A percentile compares a stretch with the other conserved stretches of the same genome.
These are phyloP conservation scores for Hyles lineata DNA, from an alignment of 2,888 invertebrate genomes.

Conservation along the genomic window DNA sequence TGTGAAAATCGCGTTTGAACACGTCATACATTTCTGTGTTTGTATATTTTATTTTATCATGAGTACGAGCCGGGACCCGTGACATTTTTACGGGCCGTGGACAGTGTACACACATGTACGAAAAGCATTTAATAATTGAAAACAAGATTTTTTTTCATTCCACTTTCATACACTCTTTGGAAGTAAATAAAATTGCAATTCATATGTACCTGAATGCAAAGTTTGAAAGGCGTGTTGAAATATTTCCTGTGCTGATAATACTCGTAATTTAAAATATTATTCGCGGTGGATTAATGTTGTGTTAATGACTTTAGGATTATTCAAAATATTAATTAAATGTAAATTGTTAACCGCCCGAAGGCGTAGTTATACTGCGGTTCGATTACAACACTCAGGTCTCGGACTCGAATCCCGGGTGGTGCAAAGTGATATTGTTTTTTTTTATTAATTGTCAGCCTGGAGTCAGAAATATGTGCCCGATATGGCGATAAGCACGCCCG, in stretches of 20 bases:
- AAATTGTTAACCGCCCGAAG: too few relatives aligned
- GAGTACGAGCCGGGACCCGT: conserved; percentile 44
- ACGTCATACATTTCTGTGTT: conserved; percentile 54
- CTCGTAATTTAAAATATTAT: too few relatives aligned
- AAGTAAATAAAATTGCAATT: not conserved
- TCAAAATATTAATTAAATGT: too few relatives aligned
- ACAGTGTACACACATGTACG: conserved; percentile 45
- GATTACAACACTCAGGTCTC: too few relatives aligned
- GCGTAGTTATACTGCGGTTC: too few relatives aligned
- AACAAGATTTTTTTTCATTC: conserved; percentile 43
- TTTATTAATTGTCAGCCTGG: too few relatives aligned
- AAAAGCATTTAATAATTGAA: conserved; percentile 52
- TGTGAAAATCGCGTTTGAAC: conserved; percentile 61
- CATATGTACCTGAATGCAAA: not conserved
- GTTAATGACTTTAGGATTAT: too few relatives aligned
- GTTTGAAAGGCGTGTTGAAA: not conserved
- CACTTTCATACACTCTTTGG: not conserved
- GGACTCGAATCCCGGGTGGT: too few relatives aligned
- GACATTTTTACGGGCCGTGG: conserved; percentile 53
- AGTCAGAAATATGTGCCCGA: too few relatives aligned
- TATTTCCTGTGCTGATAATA: not conserved
- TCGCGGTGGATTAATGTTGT: too few relatives aligned
- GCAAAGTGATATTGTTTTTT: too few relatives aligned
- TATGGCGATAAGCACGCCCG: too few relatives aligned
- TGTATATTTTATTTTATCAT: conserved; percentile 59